Evolutionary conservation across 2,888 invertebrate species (phyloP), one percentile per base, ranked within the genome.

Genomic region (Cenopis cana): DNA sequence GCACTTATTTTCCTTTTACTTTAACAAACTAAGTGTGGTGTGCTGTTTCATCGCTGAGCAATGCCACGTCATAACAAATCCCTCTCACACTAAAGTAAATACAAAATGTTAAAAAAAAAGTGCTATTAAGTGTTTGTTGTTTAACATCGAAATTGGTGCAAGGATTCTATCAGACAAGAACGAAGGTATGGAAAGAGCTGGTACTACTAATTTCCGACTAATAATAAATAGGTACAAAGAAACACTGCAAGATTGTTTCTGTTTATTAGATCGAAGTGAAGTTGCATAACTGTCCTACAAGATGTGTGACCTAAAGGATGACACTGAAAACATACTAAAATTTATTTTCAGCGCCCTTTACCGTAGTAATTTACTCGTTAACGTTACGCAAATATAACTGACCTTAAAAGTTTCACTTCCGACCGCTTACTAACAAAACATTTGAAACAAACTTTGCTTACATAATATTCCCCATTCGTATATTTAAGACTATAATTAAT

Each of bases 401-500:
- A 54, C 64, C 64, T 64, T 38, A 54, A 52, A 5, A 38, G 1
- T 64, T 64, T 11, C n/a, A 8, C 33, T 60, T 64, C 62, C 64
- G 38, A 64, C 52, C 52, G 62, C 33, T 61, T 50, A 36, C n/a
- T 20, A 20, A 64, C 38, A 54, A 54, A 61, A 54, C 38, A 64
- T 64, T 64, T 54, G 20, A 38, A 68, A 17, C 17, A 36, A 46
- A 55, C 17, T 36, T 50, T 67, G 24, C 17, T 50, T 50, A 59
- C 11, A 52, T 33, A 33, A 46, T 59, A 62, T 36, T 62, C 36
- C n/a, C 5, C 20, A 54, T 55, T 52, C 24, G 24, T 65, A 36
- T 54, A 41, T 65, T 29, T 29, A n/a, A n/a, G 12, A 55, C 10
- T 49, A 46, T n/a, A 52, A 70, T 66, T 60, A 66, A 70, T 70